phyloP scores from a whole-genome alignment of 1,140 invertebrate genomes.

The Antheraea pernyi region DNA sequence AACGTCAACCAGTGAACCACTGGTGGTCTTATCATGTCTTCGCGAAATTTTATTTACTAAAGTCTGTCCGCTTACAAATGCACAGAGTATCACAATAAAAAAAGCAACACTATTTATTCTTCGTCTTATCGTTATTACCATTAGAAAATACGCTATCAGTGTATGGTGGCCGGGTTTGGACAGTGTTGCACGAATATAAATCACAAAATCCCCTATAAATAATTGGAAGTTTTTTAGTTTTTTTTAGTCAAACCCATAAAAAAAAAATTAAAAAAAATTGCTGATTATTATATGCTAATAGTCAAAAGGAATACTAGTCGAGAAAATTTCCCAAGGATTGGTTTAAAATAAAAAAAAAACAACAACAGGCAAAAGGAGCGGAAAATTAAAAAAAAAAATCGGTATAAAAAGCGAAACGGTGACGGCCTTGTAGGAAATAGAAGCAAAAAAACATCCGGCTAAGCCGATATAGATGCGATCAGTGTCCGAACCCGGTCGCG shows the following conservation, averaged over 20 bases:
- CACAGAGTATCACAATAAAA: background rate
- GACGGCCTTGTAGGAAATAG: background rate
- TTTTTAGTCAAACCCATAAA: no score
- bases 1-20: background rate
- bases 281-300: background rate
- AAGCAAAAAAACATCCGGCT: background rate
- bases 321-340: background rate
- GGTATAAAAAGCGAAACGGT: background rate
- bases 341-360: no score
- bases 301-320: background rate
- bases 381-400: no score
- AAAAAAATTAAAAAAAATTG: no score
- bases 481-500: slow-evolving; percentile 2
- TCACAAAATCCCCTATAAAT: no score
- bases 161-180: background rate
- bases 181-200: background rate
- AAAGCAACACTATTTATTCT: background rate
- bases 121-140: background rate
- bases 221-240: no score
- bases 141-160: background rate
- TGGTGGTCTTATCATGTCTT: background rate
- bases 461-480: slow-evolving; percentile 1
- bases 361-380: no score
- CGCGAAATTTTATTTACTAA: background rate
- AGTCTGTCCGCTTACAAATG: background rate